These are phyloP conservation scores for Riptortus pedestris DNA, from an alignment of 1,140 invertebrate species.

Conservation along the genomic window DNA sequence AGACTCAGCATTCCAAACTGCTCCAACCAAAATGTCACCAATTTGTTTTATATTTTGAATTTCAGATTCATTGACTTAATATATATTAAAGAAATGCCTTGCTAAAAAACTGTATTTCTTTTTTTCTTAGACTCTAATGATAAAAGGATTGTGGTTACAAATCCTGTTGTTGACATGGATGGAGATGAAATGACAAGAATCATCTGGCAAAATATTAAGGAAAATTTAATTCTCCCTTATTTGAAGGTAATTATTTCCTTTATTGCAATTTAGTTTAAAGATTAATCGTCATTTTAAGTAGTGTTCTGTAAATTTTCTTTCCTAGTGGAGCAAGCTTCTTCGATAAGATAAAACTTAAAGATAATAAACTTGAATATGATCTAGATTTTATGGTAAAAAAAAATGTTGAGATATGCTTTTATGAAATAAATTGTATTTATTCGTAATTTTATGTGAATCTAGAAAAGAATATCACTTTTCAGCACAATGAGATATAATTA, in stretches of 20 bases:
- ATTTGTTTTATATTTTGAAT: neutral
- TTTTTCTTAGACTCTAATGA: slow-evolving; percentile 43
- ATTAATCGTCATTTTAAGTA: too few relatives aligned
- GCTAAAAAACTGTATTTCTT: slow-evolving; percentile 3
- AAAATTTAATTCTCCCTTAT: slow-evolving; percentile 77
- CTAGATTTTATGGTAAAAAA: too few relatives aligned
- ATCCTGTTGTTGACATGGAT: slow-evolving; percentile 80
- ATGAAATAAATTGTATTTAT: too few relatives aligned
- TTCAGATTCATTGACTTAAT: neutral
- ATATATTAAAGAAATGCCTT: neutral
- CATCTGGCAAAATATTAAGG: slow-evolving; percentile 84
- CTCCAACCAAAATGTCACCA: too few relatives aligned
- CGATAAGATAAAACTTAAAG: too few relatives aligned
- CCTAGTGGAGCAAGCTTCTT: too few relatives aligned
- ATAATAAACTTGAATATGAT: too few relatives aligned
- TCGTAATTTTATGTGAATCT: too few relatives aligned
- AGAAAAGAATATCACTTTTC: too few relatives aligned
- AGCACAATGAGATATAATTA: too few relatives aligned
- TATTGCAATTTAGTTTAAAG: neutral
- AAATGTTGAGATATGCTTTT: too few relatives aligned
- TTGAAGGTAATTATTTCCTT: slow-evolving; percentile 56
- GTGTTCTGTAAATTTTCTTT: neutral
- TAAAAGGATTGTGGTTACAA: slow-evolving; percentile 52
- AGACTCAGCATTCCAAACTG: too few relatives aligned
- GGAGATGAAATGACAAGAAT: slow-evolving; percentile 87